phyloP scores from a whole-genome alignment of 2,113 vertebrate genomes.

The Trogon surrucura region DNA sequence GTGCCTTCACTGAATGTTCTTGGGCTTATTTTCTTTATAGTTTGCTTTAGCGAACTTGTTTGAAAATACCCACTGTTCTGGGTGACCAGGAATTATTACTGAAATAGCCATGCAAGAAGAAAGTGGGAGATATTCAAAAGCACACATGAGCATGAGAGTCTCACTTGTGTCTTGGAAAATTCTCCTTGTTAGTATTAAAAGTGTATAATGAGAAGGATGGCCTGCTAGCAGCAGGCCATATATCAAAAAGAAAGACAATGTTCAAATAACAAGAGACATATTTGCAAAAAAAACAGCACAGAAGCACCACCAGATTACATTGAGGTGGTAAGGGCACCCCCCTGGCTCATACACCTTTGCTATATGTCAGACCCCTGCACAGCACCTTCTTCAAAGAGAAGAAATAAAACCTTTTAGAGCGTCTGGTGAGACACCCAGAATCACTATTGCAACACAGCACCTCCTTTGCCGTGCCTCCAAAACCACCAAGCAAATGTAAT shows the following conservation, averaged over 20 bases:
- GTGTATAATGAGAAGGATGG: background rate
- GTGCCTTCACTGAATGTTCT: background rate
- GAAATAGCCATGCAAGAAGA: background rate
- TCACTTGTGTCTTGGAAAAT: background rate
- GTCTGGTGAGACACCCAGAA: background rate
- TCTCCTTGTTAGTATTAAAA: background rate
- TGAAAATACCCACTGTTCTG: background rate
- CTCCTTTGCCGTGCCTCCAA: background rate
- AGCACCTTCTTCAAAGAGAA: background rate
- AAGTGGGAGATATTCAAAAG: background rate
- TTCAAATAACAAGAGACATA: background rate
- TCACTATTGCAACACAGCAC: background rate
- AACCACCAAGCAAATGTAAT: background rate
- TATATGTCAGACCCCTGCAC: background rate
- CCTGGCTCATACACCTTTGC: accelerated
- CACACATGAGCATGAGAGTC: background rate
- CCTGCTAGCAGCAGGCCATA: background rate
- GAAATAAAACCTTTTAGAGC: background rate
- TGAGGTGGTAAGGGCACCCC: background rate
- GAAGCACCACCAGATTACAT: background rate
- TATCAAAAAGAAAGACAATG: background rate
- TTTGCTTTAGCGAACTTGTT: background rate
- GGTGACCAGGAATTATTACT: background rate
- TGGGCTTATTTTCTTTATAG: background rate
- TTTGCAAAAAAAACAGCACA: background rate